Evolutionary conservation across 2,888 invertebrate species (phyloP).

Genomic region (Callimorpha dominula): DNA sequence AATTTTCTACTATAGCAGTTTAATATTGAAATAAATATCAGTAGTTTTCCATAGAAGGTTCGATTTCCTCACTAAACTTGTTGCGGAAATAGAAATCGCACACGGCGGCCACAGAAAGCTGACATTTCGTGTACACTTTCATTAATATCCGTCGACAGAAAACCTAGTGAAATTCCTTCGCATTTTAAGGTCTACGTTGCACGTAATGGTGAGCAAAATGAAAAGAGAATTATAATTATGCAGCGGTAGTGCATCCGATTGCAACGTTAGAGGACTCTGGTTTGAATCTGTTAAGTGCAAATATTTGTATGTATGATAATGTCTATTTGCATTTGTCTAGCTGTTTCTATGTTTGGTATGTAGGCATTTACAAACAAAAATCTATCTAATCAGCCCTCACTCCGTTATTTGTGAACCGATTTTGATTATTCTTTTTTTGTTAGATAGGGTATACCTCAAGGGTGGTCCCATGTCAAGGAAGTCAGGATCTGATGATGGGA

Average conservation of each 20-base stretch:
- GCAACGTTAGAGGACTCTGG: not conserved
- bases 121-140: not conserved
- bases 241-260: no score
- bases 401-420: no score
- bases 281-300: not conserved
- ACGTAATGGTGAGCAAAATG: not conserved
- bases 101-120: no score
- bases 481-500: no score
- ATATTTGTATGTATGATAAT: not conserved
- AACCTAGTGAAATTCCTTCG: not conserved
- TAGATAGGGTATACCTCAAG: no score
- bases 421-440: no score
- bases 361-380: no score
- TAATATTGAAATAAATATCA: not conserved
- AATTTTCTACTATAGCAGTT: not conserved
- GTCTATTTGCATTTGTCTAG: no score
- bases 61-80: not conserved
- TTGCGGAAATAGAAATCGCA: not conserved
- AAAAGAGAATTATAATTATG: not conserved
- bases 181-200: not conserved
- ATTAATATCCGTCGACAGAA: not conserved
- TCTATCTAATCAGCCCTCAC: no score
- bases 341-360: no score
- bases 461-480: no score
- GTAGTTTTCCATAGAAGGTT: not conserved